Evolutionary conservation across 2,113 vertebrate species (phyloP).

Genomic region (Phylloscopus trochiloides): DNA sequence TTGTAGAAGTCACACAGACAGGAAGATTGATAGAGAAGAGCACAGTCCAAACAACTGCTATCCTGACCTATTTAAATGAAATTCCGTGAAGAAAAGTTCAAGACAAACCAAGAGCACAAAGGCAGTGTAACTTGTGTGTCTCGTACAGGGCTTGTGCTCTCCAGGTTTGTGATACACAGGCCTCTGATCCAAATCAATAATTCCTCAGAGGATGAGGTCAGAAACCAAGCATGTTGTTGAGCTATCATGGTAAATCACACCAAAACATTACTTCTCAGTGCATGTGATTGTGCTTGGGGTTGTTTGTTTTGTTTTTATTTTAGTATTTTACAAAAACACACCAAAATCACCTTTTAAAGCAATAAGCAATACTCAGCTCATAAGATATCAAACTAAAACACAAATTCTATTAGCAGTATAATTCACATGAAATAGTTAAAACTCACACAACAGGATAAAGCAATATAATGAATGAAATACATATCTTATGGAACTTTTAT

Average conservation of each 20-base stretch:
- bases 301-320: not conserved
- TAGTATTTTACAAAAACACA: not conserved
- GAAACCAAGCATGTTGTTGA: not conserved
- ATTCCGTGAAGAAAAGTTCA: not conserved
- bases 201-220: not conserved
- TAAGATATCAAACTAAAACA: not conserved
- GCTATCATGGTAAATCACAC: not conserved
- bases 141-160: not conserved
- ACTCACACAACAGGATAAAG: not conserved
- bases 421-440: not conserved
- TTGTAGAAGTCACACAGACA: not conserved
- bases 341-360: not conserved
- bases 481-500: not conserved
- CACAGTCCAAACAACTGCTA: rapidly evolving
- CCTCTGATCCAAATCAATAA: not conserved
- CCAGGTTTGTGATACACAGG: not conserved
- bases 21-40: not conserved
- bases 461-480: not conserved
- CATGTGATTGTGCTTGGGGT: not conserved
- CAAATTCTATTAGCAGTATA: not conserved
- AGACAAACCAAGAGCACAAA: not conserved
- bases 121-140: not conserved
- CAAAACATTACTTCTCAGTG: not conserved
- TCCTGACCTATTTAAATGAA: not conserved
- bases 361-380: not conserved